phyloP scores from a whole-genome alignment of 2,888 invertebrate genomes.

The Ectemnius cavifrons region DNA sequence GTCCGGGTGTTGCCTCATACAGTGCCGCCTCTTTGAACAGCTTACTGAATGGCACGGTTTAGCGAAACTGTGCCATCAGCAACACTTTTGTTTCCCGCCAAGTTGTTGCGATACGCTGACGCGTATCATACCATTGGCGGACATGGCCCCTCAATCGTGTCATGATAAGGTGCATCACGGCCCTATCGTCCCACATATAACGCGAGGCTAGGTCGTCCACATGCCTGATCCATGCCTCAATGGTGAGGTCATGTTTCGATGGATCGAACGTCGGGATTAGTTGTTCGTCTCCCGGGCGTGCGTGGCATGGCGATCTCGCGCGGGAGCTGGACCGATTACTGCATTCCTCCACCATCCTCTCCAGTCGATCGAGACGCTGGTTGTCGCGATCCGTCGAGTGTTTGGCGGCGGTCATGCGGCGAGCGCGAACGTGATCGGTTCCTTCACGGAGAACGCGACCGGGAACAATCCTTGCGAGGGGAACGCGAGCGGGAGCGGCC shows the following conservation, averaged over 20 bases:
- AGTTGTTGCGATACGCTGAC: background rate
- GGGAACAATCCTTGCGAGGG: no score
- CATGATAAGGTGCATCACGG: slow-evolving; percentile 21
- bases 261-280: background rate
- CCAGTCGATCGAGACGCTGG: no score
- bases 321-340: no score
- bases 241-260: background rate
- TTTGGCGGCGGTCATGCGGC: no score
- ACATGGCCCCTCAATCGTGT: slow-evolving; percentile 12
- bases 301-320: no score
- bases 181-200: slow-evolving; percentile 23
- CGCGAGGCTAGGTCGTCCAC: slow-evolving; percentile 15
- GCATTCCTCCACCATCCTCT: no score
- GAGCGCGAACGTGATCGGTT: no score
- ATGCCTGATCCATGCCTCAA: slow-evolving; percentile 4
- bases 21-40: slow-evolving; percentile 10
- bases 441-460: no score
- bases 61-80: background rate
- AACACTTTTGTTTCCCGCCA: background rate
- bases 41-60: slow-evolving; percentile 11
- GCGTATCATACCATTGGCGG: slow-evolving; percentile 14
- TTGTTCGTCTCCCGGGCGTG: background rate
- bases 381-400: no score
- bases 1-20: slow-evolving; percentile 12
- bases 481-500: no score